Base-by-base conservation (phyloP, 1,140 invertebrate genomes). In the Pachypsylla venusta region DNA sequence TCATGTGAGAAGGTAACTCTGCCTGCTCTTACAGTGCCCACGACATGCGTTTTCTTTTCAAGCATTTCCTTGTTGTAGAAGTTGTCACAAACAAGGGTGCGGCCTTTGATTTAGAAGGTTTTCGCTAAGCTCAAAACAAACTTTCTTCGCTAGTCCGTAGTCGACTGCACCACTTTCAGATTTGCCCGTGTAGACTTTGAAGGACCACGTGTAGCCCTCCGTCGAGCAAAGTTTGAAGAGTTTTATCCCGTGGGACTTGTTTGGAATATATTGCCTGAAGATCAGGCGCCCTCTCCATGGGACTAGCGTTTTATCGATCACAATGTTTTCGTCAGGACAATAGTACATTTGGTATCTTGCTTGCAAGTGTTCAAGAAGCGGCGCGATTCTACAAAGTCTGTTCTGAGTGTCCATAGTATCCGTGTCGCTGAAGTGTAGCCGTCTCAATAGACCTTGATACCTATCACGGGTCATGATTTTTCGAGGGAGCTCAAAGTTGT, bases 291-390 rank as follows among this genome's bases (percentile, higher is more conserved):
- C 66, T 30, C 62, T 57, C 58, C 63, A 69, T 42, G 66, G 64
- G 57, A 70, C 61, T 58, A 70, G 63, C 24, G 64, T 66, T 65
- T 70, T 63, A 63, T 69, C 64, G 54, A 68, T 64, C 26, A 64
- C 62, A 62, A 70, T 62, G 27, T 66, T 55, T 66, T 65, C 24
- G 20, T 57, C 64, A 57, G 66, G 61, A 16, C 27, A 61, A 30
- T 63, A 63, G 20, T 61, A 26, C 57, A 65, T 57, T 56, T 69
- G 57, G 62, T 63, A 68, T 54, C 56, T 65, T 28, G 55, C 54
- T 30, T 57, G 12, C 24, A 70, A 27, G 48, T 60, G 59, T 53
- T 65, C 57, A 55, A 16, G 22, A 53, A 57, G 16, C 39, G 16
- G 22, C 30, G 13, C 7, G 39, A 69, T 64, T 68, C 69, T 69